A percentile compares a stretch with the other conserved stretches of the same genome.
Conservation (phyloP, 1,140 invertebrate genomes). For the Halotydeus destructor region DNA sequence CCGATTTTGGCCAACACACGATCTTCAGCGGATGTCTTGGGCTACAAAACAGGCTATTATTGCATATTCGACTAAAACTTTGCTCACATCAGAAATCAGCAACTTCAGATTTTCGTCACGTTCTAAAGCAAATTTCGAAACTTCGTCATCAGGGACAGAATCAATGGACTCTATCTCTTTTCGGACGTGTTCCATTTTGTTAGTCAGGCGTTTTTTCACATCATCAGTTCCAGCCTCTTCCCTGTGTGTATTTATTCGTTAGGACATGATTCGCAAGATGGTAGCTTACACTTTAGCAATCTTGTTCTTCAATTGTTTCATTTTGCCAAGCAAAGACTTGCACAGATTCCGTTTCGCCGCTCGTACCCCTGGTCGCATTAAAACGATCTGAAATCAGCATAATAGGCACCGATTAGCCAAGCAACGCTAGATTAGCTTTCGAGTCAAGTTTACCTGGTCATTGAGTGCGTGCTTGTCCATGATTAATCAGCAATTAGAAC, state of each 20-base stretch:
- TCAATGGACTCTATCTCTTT: neutral
- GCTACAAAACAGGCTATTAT: neutral
- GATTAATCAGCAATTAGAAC: no score
- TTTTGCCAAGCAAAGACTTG: neutral
- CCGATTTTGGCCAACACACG: conserved; percentile 1
- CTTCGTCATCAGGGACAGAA: neutral
- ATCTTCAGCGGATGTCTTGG: neutral
- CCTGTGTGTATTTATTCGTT: neutral
- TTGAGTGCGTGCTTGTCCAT: no score
- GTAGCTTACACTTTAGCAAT: neutral
- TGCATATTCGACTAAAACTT: neutral
- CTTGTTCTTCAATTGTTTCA: conserved; percentile 4
- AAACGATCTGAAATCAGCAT: conserved; percentile 5
- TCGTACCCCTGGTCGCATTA: conserved; percentile 7
- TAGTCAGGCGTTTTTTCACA: neutral
- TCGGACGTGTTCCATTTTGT: neutral
- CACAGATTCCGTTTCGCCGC: neutral
- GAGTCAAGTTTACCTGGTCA: no score
- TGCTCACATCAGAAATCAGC: neutral
- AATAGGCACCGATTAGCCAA: no score
- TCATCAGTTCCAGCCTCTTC: neutral
- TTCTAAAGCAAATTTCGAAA: conserved; percentile 4
- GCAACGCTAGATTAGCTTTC: no score
- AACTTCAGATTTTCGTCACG: conserved; percentile 1
- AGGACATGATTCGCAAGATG: neutral